Base-by-base conservation (phyloP, 2,888 invertebrate genomes). In the Drosophila suboccidentalis region DNA sequence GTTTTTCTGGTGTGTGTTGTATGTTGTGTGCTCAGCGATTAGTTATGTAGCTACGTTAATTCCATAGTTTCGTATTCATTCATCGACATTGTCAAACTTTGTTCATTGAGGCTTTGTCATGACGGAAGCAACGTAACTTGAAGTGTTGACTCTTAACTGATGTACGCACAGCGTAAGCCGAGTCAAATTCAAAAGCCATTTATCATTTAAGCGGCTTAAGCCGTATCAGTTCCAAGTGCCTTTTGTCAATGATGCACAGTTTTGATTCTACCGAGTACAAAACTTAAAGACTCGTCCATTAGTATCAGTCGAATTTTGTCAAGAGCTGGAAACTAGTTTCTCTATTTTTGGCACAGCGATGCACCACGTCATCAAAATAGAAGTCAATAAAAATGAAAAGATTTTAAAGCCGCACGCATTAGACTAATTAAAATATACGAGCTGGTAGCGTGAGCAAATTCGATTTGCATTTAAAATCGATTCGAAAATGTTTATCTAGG, bases 391-490 rank as follows among this genome's bases (percentile, higher is more conserved):
- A 82, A 73, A 51, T 19, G 1, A 60, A 50, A 65, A 66, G 36
- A 53, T 62, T 38, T 57, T 64, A 71, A 75, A 61, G 66, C 62
- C 64, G 38, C 43, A 67, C 89, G 77, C 73, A 90, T 88, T 88
- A 74, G 74, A 80, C 87, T 90, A 88, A 84, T 90, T 84, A 88
- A 88, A 71, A 82, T 73, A 88, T 76, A 61, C 77, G 72, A 74
- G 74, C 53, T 70, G 70, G 66, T 64, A 50, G 67, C 78, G 66
- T 74, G 68, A 64, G 70, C 67, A 66, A 72, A 73, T 76, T 70
- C 51, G 67, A 85, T 85, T 85, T 85, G 90, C 90, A 85, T 85
- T 86, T 85, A 67, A 87, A 84, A 84, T 78, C 65, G 53, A 87
- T 87, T 75, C 71, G 59, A 41, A 71, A 69, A 64, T 71, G 71